Evolutionary conservation across 2,113 vertebrate species (phyloP), one percentile per base, ranked within the genome.

Genomic region (Notothenia coriiceps): DNA sequence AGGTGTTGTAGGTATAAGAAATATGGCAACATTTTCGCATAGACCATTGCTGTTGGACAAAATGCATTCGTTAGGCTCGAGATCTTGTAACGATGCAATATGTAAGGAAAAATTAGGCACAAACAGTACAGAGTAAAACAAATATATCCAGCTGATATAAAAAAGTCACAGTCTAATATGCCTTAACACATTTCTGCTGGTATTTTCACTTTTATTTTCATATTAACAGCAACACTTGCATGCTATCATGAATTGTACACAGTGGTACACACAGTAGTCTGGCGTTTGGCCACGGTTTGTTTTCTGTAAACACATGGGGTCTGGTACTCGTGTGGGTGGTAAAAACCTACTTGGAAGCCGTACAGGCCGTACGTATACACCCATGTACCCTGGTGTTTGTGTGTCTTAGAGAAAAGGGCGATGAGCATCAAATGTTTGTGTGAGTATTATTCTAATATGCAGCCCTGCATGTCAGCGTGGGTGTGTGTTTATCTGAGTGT

Each of bases 241-340:
- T 18, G 33, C 49, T 59, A 22, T 43, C n/a, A 49, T 8, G 22
- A 55, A 72, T 33, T 46, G 8, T n/a, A 63, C 61, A 69, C 7
- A 14, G 6, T 43, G 11, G 29, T 70, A 6, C 18, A 79, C 43
- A 65, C 68, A 74, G 67, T 75, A 74, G 60, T 55, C n/a, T 83
- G 81, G 77, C 62, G 43, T 73, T 60, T 57, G 44, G 83, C 91
- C 82, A 70, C 54, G 62, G 72, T 62, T 91, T 93, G 80, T 85
- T 92, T 88, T 84, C 61, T 85, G 67, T 81, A 90, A 93, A 91
- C 88, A 91, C 82, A 89, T 90, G 85, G 52, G 74, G 73, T 73
- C 47, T 88, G 82, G 51, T 78, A 15, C 73, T 83, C 25, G 85
- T 17, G 71, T 88, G 87, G 89, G 86, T 6, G 68, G 52, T 44